phyloP scores from a whole-genome alignment of 2,888 invertebrate genomes.

The Ditula angustiorana region DNA sequence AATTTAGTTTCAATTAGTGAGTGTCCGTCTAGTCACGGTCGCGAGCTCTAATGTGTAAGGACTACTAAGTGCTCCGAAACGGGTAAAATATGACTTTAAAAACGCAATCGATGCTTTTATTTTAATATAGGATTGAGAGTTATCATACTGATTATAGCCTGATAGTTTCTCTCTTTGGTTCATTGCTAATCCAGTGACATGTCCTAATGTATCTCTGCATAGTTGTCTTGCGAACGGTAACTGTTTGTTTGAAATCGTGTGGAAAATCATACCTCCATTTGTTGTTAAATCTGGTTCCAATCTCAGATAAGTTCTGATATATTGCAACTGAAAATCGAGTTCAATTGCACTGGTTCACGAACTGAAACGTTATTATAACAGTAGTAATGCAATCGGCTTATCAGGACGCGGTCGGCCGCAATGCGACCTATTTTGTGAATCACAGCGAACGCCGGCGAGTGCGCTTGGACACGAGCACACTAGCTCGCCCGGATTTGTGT shows the following conservation, averaged over 20 bases:
- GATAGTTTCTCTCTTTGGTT: no score
- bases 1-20: no score
- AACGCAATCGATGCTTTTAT: no score
- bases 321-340: conserved; percentile 9
- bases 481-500: conserved; percentile 4
- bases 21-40: no score
- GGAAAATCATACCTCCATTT: not conserved
- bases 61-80: no score
- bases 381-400: conserved; percentile 64
- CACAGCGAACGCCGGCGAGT: conserved; percentile 37
- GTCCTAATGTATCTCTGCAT: no score
- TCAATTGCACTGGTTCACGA: conserved; percentile 7
- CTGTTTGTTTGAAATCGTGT: not conserved
- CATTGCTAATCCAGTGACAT: no score
- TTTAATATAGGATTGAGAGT: no score
- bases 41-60: no score
- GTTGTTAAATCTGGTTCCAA: not conserved
- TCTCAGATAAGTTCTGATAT: not conserved
- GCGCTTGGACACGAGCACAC: conserved; percentile 12
- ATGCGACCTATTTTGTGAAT: conserved; percentile 70
- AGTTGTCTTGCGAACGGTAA: not conserved
- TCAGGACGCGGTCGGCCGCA: conserved; percentile 58
- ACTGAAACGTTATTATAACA: conserved; percentile 52
- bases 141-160: no score
- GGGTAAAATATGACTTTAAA: no score